Evolutionary conservation across 2,888 invertebrate genomes (phyloP).

Genomic region (Copidosoma aretas): DNA sequence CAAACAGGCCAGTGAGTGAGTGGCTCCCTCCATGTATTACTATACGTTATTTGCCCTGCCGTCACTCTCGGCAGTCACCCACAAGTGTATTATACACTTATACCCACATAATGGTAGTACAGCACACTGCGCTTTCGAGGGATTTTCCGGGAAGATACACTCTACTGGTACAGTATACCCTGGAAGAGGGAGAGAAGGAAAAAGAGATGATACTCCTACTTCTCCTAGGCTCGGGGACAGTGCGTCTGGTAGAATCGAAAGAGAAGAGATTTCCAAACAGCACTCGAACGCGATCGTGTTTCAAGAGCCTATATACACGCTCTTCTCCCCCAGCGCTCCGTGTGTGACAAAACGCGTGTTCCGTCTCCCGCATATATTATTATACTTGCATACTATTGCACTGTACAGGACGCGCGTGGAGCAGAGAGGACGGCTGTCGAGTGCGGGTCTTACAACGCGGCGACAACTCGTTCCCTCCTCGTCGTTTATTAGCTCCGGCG

Average conservation of each 20-base stretch:
- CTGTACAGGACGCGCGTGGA: background rate
- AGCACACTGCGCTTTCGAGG: too few species aligned
- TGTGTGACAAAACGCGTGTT: constrained; percentile 10
- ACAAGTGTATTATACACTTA: background rate
- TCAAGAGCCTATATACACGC: constrained; percentile 11
- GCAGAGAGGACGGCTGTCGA: background rate
- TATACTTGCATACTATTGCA: too few species aligned
- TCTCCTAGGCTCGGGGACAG: background rate
- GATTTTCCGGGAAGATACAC: constrained; percentile 1
- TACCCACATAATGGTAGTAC: background rate
- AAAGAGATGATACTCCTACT: background rate
- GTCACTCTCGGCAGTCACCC: background rate
- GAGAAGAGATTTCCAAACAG: background rate
- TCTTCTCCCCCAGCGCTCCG: background rate
- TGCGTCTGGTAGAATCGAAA: background rate
- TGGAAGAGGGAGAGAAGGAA: background rate
- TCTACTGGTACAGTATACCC: background rate
- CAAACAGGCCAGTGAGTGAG: too few species aligned
- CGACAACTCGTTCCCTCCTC: constrained; percentile 3
- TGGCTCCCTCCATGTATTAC: too few species aligned
- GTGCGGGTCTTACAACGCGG: background rate
- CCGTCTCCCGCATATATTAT: too few species aligned
- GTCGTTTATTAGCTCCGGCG: constrained; percentile 1
- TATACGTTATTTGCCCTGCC: too few species aligned
- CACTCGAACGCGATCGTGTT: constrained; percentile 22